These are phyloP conservation scores for Plusia festucae DNA, from an alignment of 2,888 invertebrate genomes.

Conservation along the genomic window DNA sequence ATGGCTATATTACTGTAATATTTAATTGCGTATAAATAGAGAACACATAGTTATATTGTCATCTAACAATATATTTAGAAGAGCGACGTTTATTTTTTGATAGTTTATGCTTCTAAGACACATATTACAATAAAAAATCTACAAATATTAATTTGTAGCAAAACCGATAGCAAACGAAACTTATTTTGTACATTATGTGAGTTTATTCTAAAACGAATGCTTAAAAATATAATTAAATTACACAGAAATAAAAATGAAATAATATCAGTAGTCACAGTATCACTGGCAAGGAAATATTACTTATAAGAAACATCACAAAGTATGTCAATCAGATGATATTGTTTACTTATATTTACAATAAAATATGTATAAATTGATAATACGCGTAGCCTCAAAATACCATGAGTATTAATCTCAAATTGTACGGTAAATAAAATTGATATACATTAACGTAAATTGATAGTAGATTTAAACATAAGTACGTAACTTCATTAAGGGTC, in stretches of 20 bases:
- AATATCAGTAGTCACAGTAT: constrained; percentile 68
- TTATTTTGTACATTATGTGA: background rate
- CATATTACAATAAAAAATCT: constrained; percentile 16
- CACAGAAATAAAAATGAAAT: constrained; percentile 42
- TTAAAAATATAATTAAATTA: constrained; percentile 51
- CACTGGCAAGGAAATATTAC: constrained; percentile 73
- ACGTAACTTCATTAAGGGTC: background rate
- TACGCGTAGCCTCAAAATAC: constrained; percentile 59
- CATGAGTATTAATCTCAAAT: constrained; percentile 54
- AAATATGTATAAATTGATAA: constrained; percentile 32
- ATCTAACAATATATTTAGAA: background rate
- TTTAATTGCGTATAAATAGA: constrained; percentile 19
- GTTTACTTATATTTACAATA: constrained; percentile 52
- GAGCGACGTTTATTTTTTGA: background rate
- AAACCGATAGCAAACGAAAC: background rate
- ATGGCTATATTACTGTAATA: constrained; percentile 28
- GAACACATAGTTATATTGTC: constrained; percentile 6
- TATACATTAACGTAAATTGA: constrained; percentile 23
- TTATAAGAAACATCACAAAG: constrained; percentile 51
- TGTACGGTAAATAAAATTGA: constrained; percentile 32
- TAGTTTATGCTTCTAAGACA: constrained; percentile 3
- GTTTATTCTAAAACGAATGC: constrained; percentile 43
- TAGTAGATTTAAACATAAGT: constrained; percentile 12
- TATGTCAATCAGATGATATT: constrained; percentile 41
- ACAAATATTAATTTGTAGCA: constrained; percentile 8